Evolutionary conservation across 2,888 invertebrate genomes (phyloP).

Genomic region (Andricus quercusramuli): DNA sequence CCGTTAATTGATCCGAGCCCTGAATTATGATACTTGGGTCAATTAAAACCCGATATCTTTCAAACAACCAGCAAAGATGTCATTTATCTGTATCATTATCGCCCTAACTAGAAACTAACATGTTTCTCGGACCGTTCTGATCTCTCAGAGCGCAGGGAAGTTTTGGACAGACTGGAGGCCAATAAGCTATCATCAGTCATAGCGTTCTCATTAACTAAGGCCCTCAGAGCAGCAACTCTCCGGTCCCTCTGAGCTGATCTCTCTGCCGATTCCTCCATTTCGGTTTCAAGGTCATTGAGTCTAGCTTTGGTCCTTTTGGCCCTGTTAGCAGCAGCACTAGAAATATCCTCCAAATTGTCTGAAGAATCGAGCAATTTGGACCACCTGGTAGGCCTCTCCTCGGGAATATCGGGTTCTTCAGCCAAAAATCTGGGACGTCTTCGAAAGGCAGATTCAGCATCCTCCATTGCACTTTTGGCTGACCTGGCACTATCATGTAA

Average conservation of each 20-base stretch:
- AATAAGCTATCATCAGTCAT: conserved; percentile 75
- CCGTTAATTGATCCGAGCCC: no score
- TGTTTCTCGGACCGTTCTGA: conserved; percentile 72
- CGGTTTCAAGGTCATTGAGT: conserved; percentile 86
- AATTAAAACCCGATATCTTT: no score
- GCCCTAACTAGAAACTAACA: conserved; percentile 72
- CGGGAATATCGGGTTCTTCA: conserved; percentile 65
- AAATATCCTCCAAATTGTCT: conserved; percentile 57
- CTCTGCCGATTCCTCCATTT: conserved; percentile 87
- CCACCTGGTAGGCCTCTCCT: conserved; percentile 83
- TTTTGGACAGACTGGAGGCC: conserved; percentile 62
- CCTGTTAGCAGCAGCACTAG: conserved; percentile 83
- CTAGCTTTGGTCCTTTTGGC: conserved; percentile 85
- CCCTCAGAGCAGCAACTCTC: conserved; percentile 85
- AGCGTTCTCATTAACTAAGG: conserved; percentile 83
- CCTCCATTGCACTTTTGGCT: conserved; percentile 78
- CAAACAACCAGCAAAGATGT: no score
- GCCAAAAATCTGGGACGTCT: conserved; percentile 61
- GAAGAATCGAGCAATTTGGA: conserved; percentile 79
- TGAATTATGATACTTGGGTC: no score
- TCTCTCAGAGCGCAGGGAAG: conserved; percentile 63
- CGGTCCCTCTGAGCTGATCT: conserved; percentile 86
- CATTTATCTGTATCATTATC: not conserved
- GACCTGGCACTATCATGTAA: conserved; percentile 56
- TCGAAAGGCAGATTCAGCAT: conserved; percentile 80